Evolutionary conservation across 2,113 vertebrate species (phyloP).

Genomic region (Myiopsitta monachus): DNA sequence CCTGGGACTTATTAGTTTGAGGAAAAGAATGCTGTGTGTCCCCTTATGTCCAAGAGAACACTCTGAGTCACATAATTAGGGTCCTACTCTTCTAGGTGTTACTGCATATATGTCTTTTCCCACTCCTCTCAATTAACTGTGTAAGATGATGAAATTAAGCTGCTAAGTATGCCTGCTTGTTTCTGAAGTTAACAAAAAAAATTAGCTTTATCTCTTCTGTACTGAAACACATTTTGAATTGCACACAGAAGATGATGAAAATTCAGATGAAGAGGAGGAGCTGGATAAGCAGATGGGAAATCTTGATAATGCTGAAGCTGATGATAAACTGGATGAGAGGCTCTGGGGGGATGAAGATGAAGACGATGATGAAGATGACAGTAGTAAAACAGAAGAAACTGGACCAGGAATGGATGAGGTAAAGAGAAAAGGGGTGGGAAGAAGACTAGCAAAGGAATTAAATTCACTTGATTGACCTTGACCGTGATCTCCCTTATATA

Average conservation of each 20-base stretch:
- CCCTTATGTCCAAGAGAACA: neutral
- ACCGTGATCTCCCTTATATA: neutral
- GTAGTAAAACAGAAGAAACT: slow-evolving; percentile 85
- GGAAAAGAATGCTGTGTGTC: neutral
- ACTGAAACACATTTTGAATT: neutral
- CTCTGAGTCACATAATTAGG: neutral
- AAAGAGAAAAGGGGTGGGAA: neutral
- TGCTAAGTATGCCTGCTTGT: neutral
- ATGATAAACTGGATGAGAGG: slow-evolving; percentile 90
- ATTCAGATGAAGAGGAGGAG: slow-evolving; percentile 85
- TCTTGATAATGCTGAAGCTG: slow-evolving; percentile 87
- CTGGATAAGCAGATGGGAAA: slow-evolving; percentile 97
- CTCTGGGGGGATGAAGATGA: slow-evolving; percentile 93
- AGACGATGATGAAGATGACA: slow-evolving; percentile 71
- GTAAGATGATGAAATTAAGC: neutral
- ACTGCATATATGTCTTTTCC: neutral
- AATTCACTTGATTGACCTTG: neutral
- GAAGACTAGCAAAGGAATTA: neutral
- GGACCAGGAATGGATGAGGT: slow-evolving; percentile 97
- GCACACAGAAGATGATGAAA: slow-evolving; percentile 78
- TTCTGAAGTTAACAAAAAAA: neutral
- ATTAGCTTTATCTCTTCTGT: neutral
- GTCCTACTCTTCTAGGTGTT: neutral
- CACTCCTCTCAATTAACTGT: neutral
- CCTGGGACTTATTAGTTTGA: neutral